Evolutionary conservation across 2,113 vertebrate genomes (phyloP), one percentile per base, ranked within the genome.

Genomic region (Lanius ludovicianus): DNA sequence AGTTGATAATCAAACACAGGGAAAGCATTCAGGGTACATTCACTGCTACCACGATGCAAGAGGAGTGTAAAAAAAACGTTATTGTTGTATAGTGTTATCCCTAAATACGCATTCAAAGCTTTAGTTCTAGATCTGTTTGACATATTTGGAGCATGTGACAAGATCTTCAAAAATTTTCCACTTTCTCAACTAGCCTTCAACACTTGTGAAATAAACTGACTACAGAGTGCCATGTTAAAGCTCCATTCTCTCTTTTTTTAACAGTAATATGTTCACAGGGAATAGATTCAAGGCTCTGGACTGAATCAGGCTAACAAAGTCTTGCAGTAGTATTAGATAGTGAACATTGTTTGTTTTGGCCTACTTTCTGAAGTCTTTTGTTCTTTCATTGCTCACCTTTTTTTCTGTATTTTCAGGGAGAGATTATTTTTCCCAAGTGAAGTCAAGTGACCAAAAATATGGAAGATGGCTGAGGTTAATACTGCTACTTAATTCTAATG

Each of bases 181-280:
- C 94, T 90, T 97, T 95, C 86, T 95, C 89, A 74, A 89, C 92
- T 93, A 92, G 93, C 91, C 94, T 97, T 97, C 95, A 95, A 97
- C 95, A 97, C 95, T 96, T 97, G 86, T 90, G 91, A 96, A 95
- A 96, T 77, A 95, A 96, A 97, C 86, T 96, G 94, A 95, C 86
- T 96, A 59, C 68, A 56, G 80, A 78, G 69, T 95, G 95, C 94
- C 90, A 67, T 92, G 94, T 95, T 95, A 87, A 85, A 95, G 71
- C 86, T 95, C 91, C 65, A 63, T 89, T 95, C 76, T 84, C 63
- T 95, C 62, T 90, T 93, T 95, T 96, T 96, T 95, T 93, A 95
- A 90, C 94, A 88, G 87, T 92, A 78, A 63, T 90, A 71, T 90
- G 44, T 96, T 96, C 94, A 81, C 93, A 90, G 91, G 79, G 92